Percentiles rank a stretch among this genome's conserved stretches.
Conservation (phyloP, 2,888 invertebrate genomes). For the Calameuta pallipes region DNA sequence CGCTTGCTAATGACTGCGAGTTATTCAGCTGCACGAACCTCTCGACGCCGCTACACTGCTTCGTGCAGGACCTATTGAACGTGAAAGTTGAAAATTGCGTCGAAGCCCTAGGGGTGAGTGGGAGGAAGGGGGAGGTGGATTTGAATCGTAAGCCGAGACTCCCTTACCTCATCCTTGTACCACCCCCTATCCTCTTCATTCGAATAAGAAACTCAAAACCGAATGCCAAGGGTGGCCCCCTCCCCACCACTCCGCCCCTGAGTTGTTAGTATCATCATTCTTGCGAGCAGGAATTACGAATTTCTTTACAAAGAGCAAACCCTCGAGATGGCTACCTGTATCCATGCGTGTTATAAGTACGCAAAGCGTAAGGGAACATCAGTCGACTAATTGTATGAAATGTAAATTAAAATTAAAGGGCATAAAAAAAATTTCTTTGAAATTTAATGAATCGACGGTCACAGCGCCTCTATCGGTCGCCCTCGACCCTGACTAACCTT, state of each 20-base stretch:
- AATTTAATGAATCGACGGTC: neutral
- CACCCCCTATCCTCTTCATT: neutral
- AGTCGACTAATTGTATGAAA: neutral
- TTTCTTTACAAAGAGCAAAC: neutral
- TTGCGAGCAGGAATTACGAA: neutral
- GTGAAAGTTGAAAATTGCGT: slow-evolving; percentile 30
- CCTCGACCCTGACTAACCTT: neutral
- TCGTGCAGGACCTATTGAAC: slow-evolving; percentile 7
- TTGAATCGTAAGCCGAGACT: neutral
- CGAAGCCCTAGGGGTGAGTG: neutral
- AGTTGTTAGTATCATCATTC: neutral
- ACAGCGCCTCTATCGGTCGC: neutral
- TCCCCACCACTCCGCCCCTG: neutral
- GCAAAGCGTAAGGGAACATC: neutral
- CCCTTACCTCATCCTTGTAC: neutral
- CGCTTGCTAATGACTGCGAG: slow-evolving; percentile 53
- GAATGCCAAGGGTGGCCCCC: neutral
- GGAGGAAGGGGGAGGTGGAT: neutral
- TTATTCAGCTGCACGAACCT: slow-evolving; percentile 53
- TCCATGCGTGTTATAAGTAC: too few species aligned
- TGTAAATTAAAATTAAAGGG: neutral
- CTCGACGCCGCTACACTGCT: neutral
- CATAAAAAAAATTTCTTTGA: neutral
- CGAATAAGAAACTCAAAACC: slow-evolving; percentile 1
- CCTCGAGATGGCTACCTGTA: neutral